Evolutionary conservation across 1,140 invertebrate species (phyloP).

Genomic region (Orius insidiosus): DNA sequence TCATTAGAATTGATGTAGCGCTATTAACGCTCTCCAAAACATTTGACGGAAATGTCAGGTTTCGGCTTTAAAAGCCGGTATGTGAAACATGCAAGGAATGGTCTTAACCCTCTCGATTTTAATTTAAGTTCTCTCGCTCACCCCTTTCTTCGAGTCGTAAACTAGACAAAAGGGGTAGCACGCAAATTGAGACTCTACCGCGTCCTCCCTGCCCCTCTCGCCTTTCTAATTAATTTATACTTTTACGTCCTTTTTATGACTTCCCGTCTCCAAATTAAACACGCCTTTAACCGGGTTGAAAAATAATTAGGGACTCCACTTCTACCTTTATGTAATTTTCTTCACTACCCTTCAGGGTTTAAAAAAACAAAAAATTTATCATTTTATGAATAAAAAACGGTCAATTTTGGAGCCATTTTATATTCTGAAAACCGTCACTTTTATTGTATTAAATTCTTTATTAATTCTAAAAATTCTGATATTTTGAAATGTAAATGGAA

Average conservation of each 20-base stretch:
- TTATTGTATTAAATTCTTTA: too few species aligned
- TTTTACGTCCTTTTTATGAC: constrained; percentile 11
- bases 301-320: constrained; percentile 7
- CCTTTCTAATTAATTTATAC: constrained; percentile 11
- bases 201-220: neutral
- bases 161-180: constrained; percentile 11
- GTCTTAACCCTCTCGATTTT: constrained; percentile 6
- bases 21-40: too few species aligned
- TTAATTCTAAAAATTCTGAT: too few species aligned
- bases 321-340: too few species aligned
- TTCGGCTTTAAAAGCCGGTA: constrained; percentile 1
- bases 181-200: constrained; percentile 6
- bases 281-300: constrained; percentile 6
- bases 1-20: too few species aligned
- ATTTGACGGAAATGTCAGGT: too few species aligned
- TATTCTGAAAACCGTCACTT: too few species aligned
- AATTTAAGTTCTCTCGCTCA: constrained; percentile 7
- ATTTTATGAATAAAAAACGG: too few species aligned
- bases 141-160: constrained; percentile 5
- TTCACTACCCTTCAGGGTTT: too few species aligned
- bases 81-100: constrained; percentile 8
- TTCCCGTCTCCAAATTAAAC: constrained; percentile 7
- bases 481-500: too few species aligned
- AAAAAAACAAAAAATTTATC: too few species aligned
- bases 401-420: too few species aligned